Evolutionary conservation across 2,888 invertebrate genomes (phyloP).

Genomic region (Oscheius myriophilus): DNA sequence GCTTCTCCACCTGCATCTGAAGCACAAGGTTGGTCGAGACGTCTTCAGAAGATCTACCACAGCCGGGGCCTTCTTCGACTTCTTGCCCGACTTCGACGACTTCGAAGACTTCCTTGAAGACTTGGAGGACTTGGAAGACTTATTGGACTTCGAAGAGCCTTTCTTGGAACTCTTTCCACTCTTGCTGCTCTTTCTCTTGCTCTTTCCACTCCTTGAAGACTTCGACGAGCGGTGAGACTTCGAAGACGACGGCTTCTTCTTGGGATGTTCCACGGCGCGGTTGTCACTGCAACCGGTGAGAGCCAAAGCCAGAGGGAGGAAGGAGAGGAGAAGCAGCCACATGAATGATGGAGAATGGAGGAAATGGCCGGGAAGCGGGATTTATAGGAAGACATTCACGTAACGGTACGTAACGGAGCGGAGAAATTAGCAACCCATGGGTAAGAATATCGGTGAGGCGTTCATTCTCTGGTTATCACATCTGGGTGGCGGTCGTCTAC

Average conservation of each 20-base stretch:
- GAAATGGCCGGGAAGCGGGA: too few relatives aligned
- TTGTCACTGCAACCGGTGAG: neutral
- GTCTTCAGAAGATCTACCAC: neutral
- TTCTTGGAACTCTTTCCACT: neutral
- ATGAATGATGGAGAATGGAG: neutral
- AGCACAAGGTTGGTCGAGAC: neutral
- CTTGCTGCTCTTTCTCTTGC: neutral
- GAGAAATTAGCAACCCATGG: too few relatives aligned
- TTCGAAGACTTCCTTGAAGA: slow-evolving; percentile 8
- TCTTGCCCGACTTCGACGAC: neutral
- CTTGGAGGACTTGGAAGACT: neutral
- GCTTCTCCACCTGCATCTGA: neutral
- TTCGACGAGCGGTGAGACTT: neutral
- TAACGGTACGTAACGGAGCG: too few relatives aligned
- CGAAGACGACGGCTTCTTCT: neutral
- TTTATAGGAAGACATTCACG: too few relatives aligned
- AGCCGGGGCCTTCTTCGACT: slow-evolving; percentile 1
- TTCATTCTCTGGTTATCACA: too few relatives aligned
- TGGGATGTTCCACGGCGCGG: neutral
- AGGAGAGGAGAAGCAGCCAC: neutral
- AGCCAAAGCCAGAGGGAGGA: neutral
- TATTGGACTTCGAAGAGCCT: neutral
- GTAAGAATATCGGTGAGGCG: too few relatives aligned
- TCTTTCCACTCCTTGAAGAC: neutral
- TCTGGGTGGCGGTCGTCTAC: too few relatives aligned